phyloP scores from a whole-genome alignment of 2,888 invertebrate genomes.

The Diadromus collaris region DNA sequence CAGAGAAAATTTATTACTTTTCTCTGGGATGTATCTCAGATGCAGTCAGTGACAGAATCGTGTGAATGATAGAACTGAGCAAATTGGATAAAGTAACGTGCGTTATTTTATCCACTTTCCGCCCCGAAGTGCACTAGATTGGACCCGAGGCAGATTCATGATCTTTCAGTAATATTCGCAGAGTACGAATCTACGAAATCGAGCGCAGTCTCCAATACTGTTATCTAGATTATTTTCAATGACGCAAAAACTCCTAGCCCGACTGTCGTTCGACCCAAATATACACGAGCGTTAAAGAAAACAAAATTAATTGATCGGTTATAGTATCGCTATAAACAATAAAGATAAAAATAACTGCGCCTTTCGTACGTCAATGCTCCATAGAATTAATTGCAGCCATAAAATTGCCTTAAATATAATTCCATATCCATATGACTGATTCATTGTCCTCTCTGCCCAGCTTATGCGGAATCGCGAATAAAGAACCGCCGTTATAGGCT shows the following conservation, averaged over 20 bases:
- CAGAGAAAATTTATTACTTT: too few relatives aligned
- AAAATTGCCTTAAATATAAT: conserved; percentile 14
- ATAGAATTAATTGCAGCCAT: not conserved
- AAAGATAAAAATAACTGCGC: conserved; percentile 1
- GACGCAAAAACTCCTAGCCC: too few relatives aligned
- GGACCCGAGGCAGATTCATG: not conserved
- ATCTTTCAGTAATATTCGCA: not conserved
- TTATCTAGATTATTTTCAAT: too few relatives aligned
- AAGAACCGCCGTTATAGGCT: conserved; percentile 39
- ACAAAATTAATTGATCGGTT: not conserved
- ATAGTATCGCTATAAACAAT: not conserved
- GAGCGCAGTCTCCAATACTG: not conserved
- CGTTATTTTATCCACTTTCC: too few relatives aligned
- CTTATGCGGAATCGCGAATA: conserved; percentile 2
- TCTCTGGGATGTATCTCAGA: too few relatives aligned
- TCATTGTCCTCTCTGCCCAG: conserved; percentile 1
- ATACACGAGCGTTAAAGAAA: not conserved
- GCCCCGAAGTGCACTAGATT: not conserved
- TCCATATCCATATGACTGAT: conserved; percentile 17
- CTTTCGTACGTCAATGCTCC: conserved; percentile 19
- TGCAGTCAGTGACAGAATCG: too few relatives aligned
- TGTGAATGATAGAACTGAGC: too few relatives aligned
- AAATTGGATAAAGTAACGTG: too few relatives aligned
- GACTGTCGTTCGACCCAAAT: not conserved
- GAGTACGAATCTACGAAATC: not conserved